Base-by-base conservation (phyloP, 1,140 invertebrate species). In the Philotrypesis tridentata region DNA sequence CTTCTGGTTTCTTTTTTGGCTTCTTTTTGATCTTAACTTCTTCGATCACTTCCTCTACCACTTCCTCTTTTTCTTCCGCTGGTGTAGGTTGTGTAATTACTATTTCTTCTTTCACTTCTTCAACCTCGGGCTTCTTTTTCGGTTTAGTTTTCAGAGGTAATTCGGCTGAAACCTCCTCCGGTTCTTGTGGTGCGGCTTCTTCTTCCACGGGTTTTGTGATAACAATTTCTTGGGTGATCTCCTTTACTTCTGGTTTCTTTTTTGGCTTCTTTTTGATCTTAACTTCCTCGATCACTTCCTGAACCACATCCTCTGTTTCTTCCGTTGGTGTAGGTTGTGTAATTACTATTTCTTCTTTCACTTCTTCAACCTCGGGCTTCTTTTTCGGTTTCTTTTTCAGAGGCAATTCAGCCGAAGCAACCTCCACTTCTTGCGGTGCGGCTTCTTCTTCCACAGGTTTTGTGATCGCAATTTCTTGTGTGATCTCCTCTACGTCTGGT, bases 1-100 rank as follows among this genome's bases (percentile, higher is more conserved):
- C 78, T 11, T 82, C 82, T 37, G 89, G 85, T 80, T 91, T 91
- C 83, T 91, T 91, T 6, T 92, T 90, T 70, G 91, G 91, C 83
- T 91, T 92, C 67, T 87, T 87, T 72, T 91, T 88, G 14, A 87
- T 68, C 12, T 86, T 77, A 27, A 89, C 83, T 40, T 89, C 86
- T 84, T 92, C 88, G 73, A 86, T 76, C 48, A 90, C 81, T 86
- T 88, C 87, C 23, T 88, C 89, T 29, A 80, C 84, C 29, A 75
- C 77, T 31, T 89, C 89, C 88, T 84, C 76, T 9, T 84, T 63
- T 25, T 73, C 80, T n/a, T 80, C 25, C 70, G 0, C n/a, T n/a
- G 85, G 86, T 60, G n/a, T n/a, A 0, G 85, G 86, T 60, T 84
- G 87, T 17, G 85, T 85, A n/a, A 87, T 60, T 0, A 70, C 85